phyloP scores from a whole-genome alignment of 92 coral and sea anemone genomes.

The Epizoanthus ramosus region DNA sequence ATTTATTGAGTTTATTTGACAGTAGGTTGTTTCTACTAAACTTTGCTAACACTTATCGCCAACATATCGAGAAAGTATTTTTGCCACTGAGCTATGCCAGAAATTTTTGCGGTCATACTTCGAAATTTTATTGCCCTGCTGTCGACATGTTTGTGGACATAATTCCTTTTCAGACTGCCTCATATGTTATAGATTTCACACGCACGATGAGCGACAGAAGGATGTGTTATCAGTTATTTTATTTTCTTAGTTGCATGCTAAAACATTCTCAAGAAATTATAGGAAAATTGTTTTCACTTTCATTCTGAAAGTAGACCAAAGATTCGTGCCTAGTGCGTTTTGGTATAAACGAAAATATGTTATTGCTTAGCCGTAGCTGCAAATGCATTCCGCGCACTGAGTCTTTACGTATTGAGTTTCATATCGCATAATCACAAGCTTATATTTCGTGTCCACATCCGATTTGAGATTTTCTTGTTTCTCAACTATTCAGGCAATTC shows the following conservation, averaged over 20 bases:
- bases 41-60: neutral
- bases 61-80: conserved; percentile 10
- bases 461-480: conserved; percentile 20
- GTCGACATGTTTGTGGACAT: conserved; percentile 35
- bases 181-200: conserved; percentile 38
- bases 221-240: conserved; percentile 17
- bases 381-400: conserved; percentile 4
- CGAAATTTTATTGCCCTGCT: conserved; percentile 14
- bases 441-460: conserved; percentile 33
- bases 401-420: conserved; percentile 1
- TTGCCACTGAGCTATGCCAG: conserved; percentile 34
- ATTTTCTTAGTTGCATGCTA: neutral
- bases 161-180: conserved; percentile 44
- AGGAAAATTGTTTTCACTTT: neutral
- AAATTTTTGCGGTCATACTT: conserved; percentile 52
- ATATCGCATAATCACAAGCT: conserved; percentile 19
- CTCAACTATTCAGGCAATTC: conserved; percentile 25
- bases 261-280: neutral
- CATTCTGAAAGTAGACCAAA: neutral
- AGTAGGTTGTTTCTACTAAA: neutral
- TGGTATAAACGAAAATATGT: conserved; percentile 3
- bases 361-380: neutral
- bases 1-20: neutral
- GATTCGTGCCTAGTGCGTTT: neutral
- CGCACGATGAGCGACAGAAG: conserved; percentile 7